phyloP scores from a whole-genome alignment of 2,113 vertebrate genomes.

The Mus musculus region GRCm39 chr7:125664501-125665000 shows the following conservation, averaged over 20 bases:
- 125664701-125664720: no score
- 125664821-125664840: background rate
- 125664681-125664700: no score
- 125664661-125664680: accelerated
- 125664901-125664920: background rate
- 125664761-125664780: background rate
- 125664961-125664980: background rate
- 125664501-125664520: background rate
- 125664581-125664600: background rate
- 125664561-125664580: background rate
- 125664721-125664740: background rate
- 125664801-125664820: no score
- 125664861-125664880: background rate
- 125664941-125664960: no score
- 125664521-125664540: background rate
- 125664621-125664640: no score
- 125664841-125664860: background rate
- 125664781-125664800: background rate
- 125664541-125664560: background rate
- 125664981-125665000: background rate
- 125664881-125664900: background rate
- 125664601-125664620: background rate
- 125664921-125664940: background rate
- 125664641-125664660: background rate
- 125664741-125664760: background rate